Evolutionary conservation across 1,140 invertebrate species (phyloP), one percentile per base, ranked within the genome.

Genomic region (Doryteuthis pealeii): DNA sequence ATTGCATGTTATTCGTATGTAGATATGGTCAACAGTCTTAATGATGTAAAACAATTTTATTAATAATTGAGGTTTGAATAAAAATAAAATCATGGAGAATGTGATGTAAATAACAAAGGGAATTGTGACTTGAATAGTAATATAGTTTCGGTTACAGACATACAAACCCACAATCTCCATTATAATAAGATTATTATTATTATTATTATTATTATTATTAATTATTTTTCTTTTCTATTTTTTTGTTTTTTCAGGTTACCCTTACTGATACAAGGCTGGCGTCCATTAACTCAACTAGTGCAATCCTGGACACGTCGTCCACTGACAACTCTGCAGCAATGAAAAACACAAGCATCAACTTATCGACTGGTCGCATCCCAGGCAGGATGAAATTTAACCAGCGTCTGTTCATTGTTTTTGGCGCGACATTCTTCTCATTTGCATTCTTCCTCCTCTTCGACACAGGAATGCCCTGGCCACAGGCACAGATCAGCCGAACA

Each of bases 371-470:
- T 35, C 35, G 58, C 26, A 72, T 43, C 32, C 45, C 66, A 74
- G 49, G 73, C 76, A 82, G 77, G 77, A 84, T 84, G 82, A 84
- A 83, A 76, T 84, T 83, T 78, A 81, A 80, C 65, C 81, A 82
- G 70, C 80, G 81, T 33, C 73, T 82, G 14, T 70, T 79, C 8
- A 79, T 80, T 30, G 69, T 82, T 68, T 78, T 76, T 49, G 75
- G 77, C 26, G 72, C 77, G 65, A 70, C 77, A n/a, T 73, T 79
- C 67, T 74, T 83, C n/a, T 70, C 77, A 15, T 68, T 82, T 15
- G 69, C 77, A 14, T 80, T 76, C n/a, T 32, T 83, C 22, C 73
- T 83, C 18, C 76, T 78, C 71, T 73, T 79, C 26, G 75, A 79
- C 62, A 28, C 76, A 31, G 30, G 45, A 18, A 54, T 69, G 40